Evolutionary conservation across 2,797 vertebrate species (phyloP).

Genomic region (Sandelia bainsii): DNA sequence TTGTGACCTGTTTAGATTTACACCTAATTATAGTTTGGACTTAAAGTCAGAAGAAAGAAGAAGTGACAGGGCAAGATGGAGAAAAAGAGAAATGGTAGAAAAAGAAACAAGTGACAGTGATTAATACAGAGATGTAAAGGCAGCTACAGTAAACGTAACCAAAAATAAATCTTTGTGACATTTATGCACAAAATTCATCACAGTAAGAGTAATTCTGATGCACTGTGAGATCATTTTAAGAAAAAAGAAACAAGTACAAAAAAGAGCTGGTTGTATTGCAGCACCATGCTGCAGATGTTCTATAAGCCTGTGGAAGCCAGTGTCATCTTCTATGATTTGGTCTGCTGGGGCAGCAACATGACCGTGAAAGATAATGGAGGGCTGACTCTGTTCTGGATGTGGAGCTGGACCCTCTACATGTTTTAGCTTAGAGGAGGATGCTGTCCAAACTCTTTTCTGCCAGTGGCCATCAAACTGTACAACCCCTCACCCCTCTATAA

Average conservation of each 20-base stretch:
- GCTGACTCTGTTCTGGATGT: too few species aligned
- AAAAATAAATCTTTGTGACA: not conserved
- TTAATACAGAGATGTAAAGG: not conserved
- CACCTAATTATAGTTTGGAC: slow-evolving; percentile 14
- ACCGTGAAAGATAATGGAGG: not conserved
- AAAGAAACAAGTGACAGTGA: not conserved
- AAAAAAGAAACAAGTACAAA: not conserved
- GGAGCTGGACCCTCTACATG: too few species aligned
- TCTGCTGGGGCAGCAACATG: too few species aligned
- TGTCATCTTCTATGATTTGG: too few species aligned
- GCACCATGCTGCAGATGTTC: too few species aligned
- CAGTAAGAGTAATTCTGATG: not conserved
- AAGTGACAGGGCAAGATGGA: slow-evolving; percentile 5
- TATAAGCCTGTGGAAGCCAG: too few species aligned
- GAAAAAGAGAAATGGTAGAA: not conserved
- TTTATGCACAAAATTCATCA: not conserved
- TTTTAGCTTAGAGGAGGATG: too few species aligned
- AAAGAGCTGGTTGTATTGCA: too few species aligned
- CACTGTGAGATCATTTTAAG: not conserved
- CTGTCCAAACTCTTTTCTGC: not conserved
- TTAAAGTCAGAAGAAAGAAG: slow-evolving; percentile 8
- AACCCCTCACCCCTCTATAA: too few species aligned
- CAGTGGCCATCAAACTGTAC: too few species aligned
- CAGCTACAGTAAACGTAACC: not conserved
- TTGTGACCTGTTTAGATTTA: slow-evolving; percentile 34